A percentile compares a stretch with the other conserved stretches of the same genome.
Conservation (phyloP, 2,113 vertebrate species). For the Rhadina sibilatrix region DNA sequence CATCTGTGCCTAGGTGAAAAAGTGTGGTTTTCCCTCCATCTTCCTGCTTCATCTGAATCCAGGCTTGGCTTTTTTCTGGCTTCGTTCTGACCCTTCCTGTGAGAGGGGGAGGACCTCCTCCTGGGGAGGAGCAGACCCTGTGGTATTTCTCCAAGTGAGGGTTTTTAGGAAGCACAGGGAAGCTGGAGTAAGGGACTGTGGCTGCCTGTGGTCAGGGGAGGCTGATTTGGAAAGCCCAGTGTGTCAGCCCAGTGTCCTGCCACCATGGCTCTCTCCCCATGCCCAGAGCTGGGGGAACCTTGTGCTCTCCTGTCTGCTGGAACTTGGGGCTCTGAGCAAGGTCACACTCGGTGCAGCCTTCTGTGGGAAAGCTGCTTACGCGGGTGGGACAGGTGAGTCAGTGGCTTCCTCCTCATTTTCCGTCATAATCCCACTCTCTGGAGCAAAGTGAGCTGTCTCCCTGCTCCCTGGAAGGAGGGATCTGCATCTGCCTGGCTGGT, state of each 20-base stretch:
- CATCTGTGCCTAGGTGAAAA: background rate
- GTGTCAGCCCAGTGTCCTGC: background rate
- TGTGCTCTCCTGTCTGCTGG: rapidly evolving
- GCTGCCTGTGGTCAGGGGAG: background rate
- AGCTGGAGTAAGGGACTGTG: background rate
- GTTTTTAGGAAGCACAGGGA: background rate
- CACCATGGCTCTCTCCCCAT: background rate
- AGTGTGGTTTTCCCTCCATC: background rate
- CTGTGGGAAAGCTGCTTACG: background rate
- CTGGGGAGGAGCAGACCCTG: background rate
- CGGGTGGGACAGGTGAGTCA: constrained; percentile 6
- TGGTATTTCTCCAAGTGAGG: background rate
- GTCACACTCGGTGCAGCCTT: background rate
- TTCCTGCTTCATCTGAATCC: rapidly evolving
- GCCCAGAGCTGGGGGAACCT: background rate
- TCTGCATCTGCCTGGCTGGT: background rate
- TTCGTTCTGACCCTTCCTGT: rapidly evolving
- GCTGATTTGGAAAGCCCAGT: rapidly evolving
- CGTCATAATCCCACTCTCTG: background rate
- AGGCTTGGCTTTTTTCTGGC: background rate
- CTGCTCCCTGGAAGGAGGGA: background rate
- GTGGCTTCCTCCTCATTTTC: background rate
- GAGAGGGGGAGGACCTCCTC: background rate
- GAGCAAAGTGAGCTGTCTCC: background rate
- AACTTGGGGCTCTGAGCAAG: background rate